Evolutionary conservation across 2,888 invertebrate genomes (phyloP).

Genomic region (Anarsia innoxiella): DNA sequence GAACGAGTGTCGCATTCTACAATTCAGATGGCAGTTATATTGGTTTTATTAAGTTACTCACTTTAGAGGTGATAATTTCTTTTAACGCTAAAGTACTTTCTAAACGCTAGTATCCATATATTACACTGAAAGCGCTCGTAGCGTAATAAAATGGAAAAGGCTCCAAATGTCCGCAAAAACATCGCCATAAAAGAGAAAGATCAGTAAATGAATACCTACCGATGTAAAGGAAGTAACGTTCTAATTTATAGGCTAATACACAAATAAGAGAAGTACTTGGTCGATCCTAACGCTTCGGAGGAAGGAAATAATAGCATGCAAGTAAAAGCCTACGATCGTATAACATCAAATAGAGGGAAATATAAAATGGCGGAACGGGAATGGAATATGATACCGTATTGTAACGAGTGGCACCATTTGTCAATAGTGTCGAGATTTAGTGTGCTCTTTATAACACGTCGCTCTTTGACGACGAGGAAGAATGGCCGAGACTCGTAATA

Average conservation of each 20-base stretch:
- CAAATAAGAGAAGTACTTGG: constrained; percentile 25
- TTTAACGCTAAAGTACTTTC: too few species aligned
- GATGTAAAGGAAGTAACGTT: too few species aligned
- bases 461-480: constrained; percentile 16
- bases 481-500: constrained; percentile 39
- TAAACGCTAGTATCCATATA: constrained; percentile 9
- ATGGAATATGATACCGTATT: constrained; percentile 47
- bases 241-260: constrained; percentile 27
- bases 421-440: constrained; percentile 54
- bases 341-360: constrained; percentile 33
- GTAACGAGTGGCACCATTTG: constrained; percentile 54
- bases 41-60: too few species aligned
- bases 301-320: constrained; percentile 28
- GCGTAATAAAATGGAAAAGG: constrained; percentile 11
- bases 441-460: constrained; percentile 42
- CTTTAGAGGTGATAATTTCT: too few species aligned
- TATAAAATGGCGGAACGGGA: constrained; percentile 45
- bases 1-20: too few species aligned
- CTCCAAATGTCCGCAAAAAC: constrained; percentile 20
- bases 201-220: constrained; percentile 23
- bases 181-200: constrained; percentile 17
- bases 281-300: constrained; percentile 24
- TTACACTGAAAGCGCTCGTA: too few species aligned
- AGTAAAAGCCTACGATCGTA: constrained; percentile 38
- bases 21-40: too few species aligned